These are phyloP conservation scores for Zapus hudsonius DNA, from an alignment of 2,113 vertebrate species.

Conservation along the genomic window DNA sequence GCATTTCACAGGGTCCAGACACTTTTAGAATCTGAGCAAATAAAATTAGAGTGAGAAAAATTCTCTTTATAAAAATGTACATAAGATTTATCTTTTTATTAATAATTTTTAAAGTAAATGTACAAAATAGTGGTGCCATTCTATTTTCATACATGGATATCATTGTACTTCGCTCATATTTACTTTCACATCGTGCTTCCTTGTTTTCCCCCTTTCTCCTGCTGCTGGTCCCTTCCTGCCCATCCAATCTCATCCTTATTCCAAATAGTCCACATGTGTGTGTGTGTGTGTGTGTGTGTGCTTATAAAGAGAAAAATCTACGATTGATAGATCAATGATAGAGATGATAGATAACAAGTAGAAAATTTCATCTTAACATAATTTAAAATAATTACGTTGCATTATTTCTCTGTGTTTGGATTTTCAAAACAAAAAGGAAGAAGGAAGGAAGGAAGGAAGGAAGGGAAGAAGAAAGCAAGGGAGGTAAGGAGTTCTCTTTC, in stretches of 20 bases:
- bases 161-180: not conserved
- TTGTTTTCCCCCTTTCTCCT: not conserved
- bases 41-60: constrained; percentile 9
- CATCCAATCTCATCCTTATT: not conserved
- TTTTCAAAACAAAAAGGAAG: not conserved
- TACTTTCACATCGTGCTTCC: not conserved
- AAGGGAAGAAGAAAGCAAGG: not conserved
- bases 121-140: not conserved
- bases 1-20: not conserved
- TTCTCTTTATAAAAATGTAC: not conserved
- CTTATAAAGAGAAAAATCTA: not conserved
- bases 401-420: constrained; percentile 33
- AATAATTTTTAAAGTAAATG: not conserved
- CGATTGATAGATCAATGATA: no score
- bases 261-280: not conserved
- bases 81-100: not conserved
- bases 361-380: not conserved
- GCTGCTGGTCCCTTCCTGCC: not conserved
- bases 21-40: not conserved
- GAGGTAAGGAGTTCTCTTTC: not conserved
- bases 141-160: no score
- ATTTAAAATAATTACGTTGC: constrained; percentile 37
- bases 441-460: not conserved
- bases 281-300: not conserved
- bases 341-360: not conserved